Conservation (phyloP, 2,113 vertebrate genomes). For the Anoura caudifer region DNA sequence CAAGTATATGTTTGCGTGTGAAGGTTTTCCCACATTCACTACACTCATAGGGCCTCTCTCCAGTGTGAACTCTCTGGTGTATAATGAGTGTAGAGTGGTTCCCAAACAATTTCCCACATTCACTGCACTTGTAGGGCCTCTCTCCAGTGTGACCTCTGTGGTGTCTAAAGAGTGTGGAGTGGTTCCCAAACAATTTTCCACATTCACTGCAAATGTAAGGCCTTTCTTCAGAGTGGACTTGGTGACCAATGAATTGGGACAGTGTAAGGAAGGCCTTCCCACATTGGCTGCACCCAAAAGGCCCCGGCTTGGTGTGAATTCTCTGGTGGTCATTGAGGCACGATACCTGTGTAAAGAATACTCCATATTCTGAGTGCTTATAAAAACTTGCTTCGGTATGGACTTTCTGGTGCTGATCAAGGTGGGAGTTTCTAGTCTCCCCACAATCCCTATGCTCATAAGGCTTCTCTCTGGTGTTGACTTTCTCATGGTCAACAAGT, state of each 20-base stretch:
- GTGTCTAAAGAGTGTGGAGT: too few species aligned
- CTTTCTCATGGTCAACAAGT: background rate
- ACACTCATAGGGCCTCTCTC: background rate
- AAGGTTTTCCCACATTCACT: background rate
- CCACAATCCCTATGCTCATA: too few species aligned
- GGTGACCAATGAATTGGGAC: too few species aligned
- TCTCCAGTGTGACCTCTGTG: too few species aligned
- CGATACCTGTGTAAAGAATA: background rate
- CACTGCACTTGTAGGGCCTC: too few species aligned
- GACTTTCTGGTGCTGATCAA: background rate
- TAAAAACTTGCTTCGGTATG: background rate
- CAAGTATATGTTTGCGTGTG: background rate
- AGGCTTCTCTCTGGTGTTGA: too few species aligned
- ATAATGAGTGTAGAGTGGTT: background rate
- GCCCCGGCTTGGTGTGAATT: background rate
- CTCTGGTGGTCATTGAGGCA: background rate
- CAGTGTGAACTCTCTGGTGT: background rate
- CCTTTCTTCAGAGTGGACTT: too few species aligned
- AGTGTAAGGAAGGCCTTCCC: background rate
- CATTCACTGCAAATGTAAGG: too few species aligned
- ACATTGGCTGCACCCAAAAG: background rate
- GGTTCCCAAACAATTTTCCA: too few species aligned
- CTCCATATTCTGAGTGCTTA: background rate
- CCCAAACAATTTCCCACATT: background rate
- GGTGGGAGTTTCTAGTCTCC: too few species aligned